phyloP scores from a whole-genome alignment of 1,140 invertebrate species.

The Drosophila saltans region DNA sequence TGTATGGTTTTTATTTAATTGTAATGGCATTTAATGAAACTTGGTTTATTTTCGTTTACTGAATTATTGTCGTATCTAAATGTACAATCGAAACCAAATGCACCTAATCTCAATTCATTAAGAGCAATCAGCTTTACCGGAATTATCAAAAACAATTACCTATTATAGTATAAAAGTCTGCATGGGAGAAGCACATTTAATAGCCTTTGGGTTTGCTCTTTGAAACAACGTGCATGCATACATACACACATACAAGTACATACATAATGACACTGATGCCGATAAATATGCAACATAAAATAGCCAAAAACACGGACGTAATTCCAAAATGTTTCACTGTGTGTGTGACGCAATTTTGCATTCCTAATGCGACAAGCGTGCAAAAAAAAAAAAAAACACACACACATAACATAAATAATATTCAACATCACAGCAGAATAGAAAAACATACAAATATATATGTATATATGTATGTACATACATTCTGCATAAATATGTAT shows the following conservation, averaged over 20 bases:
- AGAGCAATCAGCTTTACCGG: constrained; percentile 1
- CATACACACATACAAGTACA: not conserved
- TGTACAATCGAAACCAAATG: constrained; percentile 2
- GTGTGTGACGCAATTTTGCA: constrained; percentile 67
- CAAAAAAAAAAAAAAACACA: constrained; percentile 53
- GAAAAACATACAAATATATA: constrained; percentile 6
- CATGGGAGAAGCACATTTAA: not conserved
- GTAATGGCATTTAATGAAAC: too few relatives aligned
- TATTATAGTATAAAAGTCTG: not conserved
- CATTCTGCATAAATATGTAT: constrained; percentile 11
- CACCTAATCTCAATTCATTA: constrained; percentile 8
- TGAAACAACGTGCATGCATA: not conserved
- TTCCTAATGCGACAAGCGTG: constrained; percentile 72
- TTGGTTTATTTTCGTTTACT: not conserved
- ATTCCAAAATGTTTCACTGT: constrained; percentile 23
- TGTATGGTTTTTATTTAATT: too few relatives aligned
- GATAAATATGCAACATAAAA: constrained; percentile 70
- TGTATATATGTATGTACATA: not conserved
- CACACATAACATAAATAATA: constrained; percentile 70
- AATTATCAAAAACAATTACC: constrained; percentile 12
- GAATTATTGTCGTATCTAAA: constrained; percentile 1
- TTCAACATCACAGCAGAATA: constrained; percentile 35
- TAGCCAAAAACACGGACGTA: constrained; percentile 37
- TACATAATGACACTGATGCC: constrained; percentile 45
- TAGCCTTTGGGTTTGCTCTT: not conserved